Conservation (phyloP, 2,888 invertebrate species). For the Hipparchia semele region DNA sequence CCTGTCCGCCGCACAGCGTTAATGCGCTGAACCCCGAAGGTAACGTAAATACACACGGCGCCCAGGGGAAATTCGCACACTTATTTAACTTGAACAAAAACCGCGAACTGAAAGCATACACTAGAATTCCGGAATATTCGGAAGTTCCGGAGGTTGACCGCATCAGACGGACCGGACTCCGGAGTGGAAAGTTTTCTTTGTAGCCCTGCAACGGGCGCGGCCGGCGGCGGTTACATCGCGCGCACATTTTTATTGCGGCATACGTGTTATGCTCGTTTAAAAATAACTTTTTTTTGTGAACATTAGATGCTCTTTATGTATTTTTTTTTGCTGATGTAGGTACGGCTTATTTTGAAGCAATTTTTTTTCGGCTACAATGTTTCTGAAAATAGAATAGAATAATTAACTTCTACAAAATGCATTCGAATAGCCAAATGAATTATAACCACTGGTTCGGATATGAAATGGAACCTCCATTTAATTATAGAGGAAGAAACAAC, state of each 20-base stretch:
- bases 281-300: not conserved
- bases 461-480: too few relatives aligned
- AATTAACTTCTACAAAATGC: too few relatives aligned
- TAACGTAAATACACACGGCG: constrained; percentile 24
- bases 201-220: constrained; percentile 14
- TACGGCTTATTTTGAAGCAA: not conserved
- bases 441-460: too few relatives aligned
- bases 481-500: too few relatives aligned
- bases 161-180: constrained; percentile 35
- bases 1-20: constrained; percentile 7
- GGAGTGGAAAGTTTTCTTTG: constrained; percentile 41
- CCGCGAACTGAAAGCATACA: constrained; percentile 40
- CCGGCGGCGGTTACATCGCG: constrained; percentile 11
- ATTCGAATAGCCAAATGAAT: too few relatives aligned
- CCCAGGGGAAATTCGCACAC: constrained; percentile 33
- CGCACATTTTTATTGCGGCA: constrained; percentile 32
- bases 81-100: constrained; percentile 42
- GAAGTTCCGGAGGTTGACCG: constrained; percentile 41
- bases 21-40: constrained; percentile 15
- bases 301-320: not conserved
- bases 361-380: too few relatives aligned
- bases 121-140: constrained; percentile 40
- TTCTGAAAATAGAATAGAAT: too few relatives aligned
- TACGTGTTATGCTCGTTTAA: constrained; percentile 21
- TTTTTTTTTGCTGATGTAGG: not conserved